Conservation (phyloP, 2,888 invertebrate species). For the Clanis bilineata region DNA sequence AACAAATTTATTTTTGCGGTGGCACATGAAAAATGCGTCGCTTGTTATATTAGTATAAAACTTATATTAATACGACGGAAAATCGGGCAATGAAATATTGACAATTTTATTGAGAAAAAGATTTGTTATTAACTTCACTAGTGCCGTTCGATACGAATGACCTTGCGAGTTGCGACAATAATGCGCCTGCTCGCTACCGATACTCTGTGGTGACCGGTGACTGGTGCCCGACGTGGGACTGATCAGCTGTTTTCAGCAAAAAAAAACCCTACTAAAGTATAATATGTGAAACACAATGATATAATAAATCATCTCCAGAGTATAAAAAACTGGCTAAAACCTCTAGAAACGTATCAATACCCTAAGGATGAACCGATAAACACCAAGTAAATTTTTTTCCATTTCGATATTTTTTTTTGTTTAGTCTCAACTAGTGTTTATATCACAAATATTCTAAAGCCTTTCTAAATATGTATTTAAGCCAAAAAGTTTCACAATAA, state of each 20-base stretch:
- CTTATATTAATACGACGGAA: too few species aligned
- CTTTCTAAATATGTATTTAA: background rate
- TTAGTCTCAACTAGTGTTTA: too few species aligned
- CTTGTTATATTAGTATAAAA: background rate
- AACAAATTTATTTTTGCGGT: background rate
- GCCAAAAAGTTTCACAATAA: background rate
- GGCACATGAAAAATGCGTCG: background rate
- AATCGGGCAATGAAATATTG: background rate
- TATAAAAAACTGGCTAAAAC: too few species aligned
- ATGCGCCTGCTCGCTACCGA: slow-evolving; percentile 53
- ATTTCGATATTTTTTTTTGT: too few species aligned
- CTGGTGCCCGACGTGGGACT: slow-evolving; percentile 48
- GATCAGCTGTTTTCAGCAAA: slow-evolving; percentile 57
- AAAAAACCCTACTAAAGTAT: background rate
- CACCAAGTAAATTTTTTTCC: too few species aligned
- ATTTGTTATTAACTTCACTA: slow-evolving; percentile 60
- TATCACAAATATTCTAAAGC: too few species aligned
- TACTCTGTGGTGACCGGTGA: slow-evolving; percentile 49
- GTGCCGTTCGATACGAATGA: slow-evolving; percentile 64
- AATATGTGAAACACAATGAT: too few species aligned
- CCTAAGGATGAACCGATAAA: too few species aligned
- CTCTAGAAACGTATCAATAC: too few species aligned
- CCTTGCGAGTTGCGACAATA: slow-evolving; percentile 59
- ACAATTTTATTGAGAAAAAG: slow-evolving; percentile 21
- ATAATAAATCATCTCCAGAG: too few species aligned